Evolutionary conservation across 2,113 vertebrate genomes (phyloP).

Genomic region (Aviceda subcristata): DNA sequence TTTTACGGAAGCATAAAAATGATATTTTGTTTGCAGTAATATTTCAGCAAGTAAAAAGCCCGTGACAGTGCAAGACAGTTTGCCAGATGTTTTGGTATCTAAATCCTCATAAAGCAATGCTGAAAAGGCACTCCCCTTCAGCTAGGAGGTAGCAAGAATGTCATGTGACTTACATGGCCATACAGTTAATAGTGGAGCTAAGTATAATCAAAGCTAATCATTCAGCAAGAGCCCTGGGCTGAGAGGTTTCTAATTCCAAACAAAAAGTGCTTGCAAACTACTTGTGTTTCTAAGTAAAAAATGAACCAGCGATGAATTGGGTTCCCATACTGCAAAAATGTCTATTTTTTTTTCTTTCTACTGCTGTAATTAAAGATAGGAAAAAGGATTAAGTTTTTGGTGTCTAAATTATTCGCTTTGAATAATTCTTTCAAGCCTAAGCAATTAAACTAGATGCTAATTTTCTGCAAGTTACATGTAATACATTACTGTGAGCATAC

Average conservation of each 20-base stretch:
- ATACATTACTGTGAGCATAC: not conserved
- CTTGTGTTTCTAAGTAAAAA: not conserved
- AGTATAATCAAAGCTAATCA: not conserved
- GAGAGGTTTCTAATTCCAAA: not conserved
- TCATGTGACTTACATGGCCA: not conserved
- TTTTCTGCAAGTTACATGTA: not conserved
- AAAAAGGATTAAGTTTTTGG: not conserved
- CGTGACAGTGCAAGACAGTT: not conserved
- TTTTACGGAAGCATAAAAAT: not conserved
- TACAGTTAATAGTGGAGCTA: not conserved
- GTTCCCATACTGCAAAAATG: not conserved
- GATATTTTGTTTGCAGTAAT: not conserved
- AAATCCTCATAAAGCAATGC: not conserved
- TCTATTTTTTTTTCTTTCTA: not conserved
- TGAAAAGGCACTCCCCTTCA: not conserved
- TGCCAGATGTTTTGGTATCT: not conserved
- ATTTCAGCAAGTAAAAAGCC: not conserved
- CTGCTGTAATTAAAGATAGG: not conserved
- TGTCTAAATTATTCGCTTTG: not conserved
- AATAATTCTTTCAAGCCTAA: not conserved
- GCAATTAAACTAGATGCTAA: not conserved
- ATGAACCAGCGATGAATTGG: not conserved
- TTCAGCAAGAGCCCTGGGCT: not conserved
- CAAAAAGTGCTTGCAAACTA: not conserved
- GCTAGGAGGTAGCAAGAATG: not conserved